A percentile compares a stretch with the other conserved stretches of the same genome.
phyloP scores from a whole-genome alignment of 2,888 invertebrate species.

The Sicus ferrugineus region DNA sequence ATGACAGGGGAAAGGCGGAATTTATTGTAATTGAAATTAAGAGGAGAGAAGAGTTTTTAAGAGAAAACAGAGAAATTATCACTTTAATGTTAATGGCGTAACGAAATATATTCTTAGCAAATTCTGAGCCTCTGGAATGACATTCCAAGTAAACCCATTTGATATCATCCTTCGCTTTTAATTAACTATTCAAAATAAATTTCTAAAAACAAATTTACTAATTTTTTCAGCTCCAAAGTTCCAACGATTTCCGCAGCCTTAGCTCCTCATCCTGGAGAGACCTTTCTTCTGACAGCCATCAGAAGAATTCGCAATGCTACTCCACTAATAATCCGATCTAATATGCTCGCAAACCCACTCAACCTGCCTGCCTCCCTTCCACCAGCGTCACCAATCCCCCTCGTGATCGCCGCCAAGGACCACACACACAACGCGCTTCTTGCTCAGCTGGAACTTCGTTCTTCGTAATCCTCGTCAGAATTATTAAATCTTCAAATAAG shows the following conservation, averaged over 20 bases:
- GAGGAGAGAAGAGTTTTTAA: too few species aligned
- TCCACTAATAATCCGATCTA: slow-evolving; percentile 14
- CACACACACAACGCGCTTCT: slow-evolving; percentile 2
- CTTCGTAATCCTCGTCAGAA: slow-evolving; percentile 18
- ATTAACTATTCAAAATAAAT: not conserved
- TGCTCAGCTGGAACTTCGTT: not conserved
- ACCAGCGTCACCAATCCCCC: not conserved
- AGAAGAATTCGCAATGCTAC: not conserved
- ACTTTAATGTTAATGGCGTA: too few species aligned
- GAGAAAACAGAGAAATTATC: too few species aligned
- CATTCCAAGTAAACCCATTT: not conserved
- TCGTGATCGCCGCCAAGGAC: slow-evolving; percentile 9
- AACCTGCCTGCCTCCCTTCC: too few species aligned
- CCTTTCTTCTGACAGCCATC: slow-evolving; percentile 16
- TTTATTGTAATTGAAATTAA: too few species aligned
- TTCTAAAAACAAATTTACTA: not conserved
- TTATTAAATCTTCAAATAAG: slow-evolving; percentile 3
- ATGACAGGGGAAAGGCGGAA: not conserved
- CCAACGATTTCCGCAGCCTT: too few species aligned
- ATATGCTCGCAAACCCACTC: too few species aligned
- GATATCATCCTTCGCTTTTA: not conserved
- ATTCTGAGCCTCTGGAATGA: too few species aligned
- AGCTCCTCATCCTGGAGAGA: not conserved
- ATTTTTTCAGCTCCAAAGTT: not conserved
- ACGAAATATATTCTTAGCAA: too few species aligned